Conservation (phyloP, 2,797 vertebrate genomes). For the Notolepis coatsorum region DNA sequence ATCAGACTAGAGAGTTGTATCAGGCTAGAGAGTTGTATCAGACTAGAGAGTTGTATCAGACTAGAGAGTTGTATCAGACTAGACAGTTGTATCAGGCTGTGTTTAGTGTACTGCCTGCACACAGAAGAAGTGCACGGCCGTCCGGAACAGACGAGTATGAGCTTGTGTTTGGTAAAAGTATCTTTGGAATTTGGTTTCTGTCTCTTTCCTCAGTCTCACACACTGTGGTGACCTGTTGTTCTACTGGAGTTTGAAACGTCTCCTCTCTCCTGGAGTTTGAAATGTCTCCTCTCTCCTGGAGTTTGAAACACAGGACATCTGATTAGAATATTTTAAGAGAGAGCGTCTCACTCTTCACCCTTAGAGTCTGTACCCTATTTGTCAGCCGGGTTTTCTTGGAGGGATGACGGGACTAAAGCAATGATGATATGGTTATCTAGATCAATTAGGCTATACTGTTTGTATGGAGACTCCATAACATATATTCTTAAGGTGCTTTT, state of each 20-base stretch:
- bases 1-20: no score
- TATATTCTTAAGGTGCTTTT: no score
- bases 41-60: no score
- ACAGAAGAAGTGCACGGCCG: conserved; percentile 40
- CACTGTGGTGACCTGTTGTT: conserved; percentile 24
- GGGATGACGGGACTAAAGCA: conserved; percentile 34
- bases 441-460: conserved; percentile 25
- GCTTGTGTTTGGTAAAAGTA: conserved; percentile 69
- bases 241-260: conserved; percentile 38
- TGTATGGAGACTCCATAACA: not conserved
- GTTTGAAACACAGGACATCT: conserved; percentile 40
- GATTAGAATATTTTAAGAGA: conserved; percentile 50
- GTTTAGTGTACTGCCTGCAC: conserved; percentile 45
- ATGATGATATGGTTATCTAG: conserved; percentile 31
- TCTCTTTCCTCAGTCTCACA: conserved; percentile 28
- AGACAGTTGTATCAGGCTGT: no score
- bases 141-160: conserved; percentile 57
- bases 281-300: conserved; percentile 34
- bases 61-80: no score
- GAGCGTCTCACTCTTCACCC: conserved; percentile 19
- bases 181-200: conserved; percentile 75
- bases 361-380: conserved; percentile 1
- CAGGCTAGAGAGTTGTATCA: no score
- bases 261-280: conserved; percentile 34
- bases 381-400: conserved; percentile 48